These are phyloP conservation scores for Drosophila anceps DNA, from an alignment of 2,888 invertebrate species.

Conservation along the genomic window DNA sequence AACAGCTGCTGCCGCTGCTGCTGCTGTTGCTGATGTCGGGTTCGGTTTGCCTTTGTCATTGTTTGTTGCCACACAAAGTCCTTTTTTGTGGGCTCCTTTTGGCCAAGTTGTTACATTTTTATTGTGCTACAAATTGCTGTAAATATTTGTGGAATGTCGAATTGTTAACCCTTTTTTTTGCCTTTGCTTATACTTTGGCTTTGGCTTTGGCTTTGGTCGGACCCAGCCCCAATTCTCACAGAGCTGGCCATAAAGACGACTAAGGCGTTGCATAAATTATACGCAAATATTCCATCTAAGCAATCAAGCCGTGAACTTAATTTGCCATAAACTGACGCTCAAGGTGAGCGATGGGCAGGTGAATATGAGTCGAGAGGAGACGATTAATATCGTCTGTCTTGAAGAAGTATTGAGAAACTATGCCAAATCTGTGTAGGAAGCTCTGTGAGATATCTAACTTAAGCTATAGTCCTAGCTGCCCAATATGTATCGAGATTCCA, in stretches of 20 bases:
- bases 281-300: conserved; percentile 67
- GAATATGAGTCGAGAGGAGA: background rate
- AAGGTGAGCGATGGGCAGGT: conserved; percentile 23
- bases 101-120: conserved; percentile 66
- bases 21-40: background rate
- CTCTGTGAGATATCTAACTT: background rate
- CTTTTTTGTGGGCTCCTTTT: conserved; percentile 56
- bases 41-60: conserved; percentile 62
- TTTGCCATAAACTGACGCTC: conserved; percentile 68
- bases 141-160: conserved; percentile 74
- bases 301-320: conserved; percentile 80
- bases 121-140: conserved; percentile 80
- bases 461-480: background rate
- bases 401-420: background rate
- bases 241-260: conserved; percentile 21
- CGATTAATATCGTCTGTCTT: conserved; percentile 26
- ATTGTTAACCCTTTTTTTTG: conserved; percentile 71
- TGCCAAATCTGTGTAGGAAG: no score
- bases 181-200: conserved; percentile 19
- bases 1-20: conserved; percentile 59
- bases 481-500: background rate
- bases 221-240: conserved; percentile 20
- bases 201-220: conserved; percentile 6
- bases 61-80: conserved; percentile 68
- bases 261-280: conserved; percentile 67